These are phyloP conservation scores for Drosophila tani DNA, from an alignment of 1,140 invertebrate species.

Conservation along the genomic window DNA sequence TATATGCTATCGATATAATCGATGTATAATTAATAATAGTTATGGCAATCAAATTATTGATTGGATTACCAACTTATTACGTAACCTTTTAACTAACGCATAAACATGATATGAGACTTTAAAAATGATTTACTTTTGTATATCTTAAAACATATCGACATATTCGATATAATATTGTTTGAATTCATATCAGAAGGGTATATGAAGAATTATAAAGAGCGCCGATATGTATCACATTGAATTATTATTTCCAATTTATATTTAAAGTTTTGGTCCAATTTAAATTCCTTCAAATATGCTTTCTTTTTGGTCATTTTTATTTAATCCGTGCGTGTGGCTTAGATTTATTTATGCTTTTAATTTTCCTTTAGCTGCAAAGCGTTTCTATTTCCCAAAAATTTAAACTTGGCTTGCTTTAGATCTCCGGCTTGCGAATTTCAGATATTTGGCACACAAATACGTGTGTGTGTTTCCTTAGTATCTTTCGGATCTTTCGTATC, in stretches of 20 bases:
- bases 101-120: too few species aligned
- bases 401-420: neutral
- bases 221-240: too few species aligned
- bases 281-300: neutral
- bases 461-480: slow-evolving; percentile 25
- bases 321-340: too few species aligned
- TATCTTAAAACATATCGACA: neutral
- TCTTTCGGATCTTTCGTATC: slow-evolving; percentile 38
- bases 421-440: slow-evolving; percentile 27
- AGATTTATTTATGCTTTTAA: neutral
- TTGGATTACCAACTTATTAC: too few species aligned
- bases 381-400: slow-evolving; percentile 1
- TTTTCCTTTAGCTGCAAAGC: neutral
- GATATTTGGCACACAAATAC: slow-evolving; percentile 12
- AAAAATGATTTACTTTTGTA: too few species aligned
- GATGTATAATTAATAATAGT: too few species aligned
- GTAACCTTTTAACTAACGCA: too few species aligned
- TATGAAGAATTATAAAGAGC: too few species aligned
- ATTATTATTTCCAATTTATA: too few species aligned
- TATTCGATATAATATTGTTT: neutral
- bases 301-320: neutral
- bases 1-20: too few species aligned
- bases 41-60: too few species aligned
- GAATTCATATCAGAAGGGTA: too few species aligned
- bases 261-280: neutral